phyloP scores from a whole-genome alignment of 2,888 invertebrate species.

The Ochlodes sylvanus region DNA sequence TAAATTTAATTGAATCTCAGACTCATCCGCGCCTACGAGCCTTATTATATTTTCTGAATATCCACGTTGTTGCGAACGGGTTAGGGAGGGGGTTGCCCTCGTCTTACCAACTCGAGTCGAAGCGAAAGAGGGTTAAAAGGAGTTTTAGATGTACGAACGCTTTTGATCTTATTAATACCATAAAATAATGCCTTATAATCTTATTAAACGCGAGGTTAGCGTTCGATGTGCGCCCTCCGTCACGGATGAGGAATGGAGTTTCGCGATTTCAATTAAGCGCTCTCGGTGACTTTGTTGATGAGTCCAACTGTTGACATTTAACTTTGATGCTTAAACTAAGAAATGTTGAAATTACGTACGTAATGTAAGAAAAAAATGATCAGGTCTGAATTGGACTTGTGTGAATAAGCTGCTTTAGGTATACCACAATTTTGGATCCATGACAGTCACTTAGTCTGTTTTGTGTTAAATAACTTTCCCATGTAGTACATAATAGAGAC shows the following conservation, averaged over 20 bases:
- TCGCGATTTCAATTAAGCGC: conserved; percentile 71
- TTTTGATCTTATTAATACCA: conserved; percentile 91
- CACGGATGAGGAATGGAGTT: conserved; percentile 48
- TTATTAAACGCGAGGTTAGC: conserved; percentile 90
- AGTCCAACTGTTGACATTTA: conserved; percentile 19
- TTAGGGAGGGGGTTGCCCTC: conserved; percentile 73
- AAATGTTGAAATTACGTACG: too few species aligned
- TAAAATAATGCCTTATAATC: conserved; percentile 91
- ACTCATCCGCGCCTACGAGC: conserved; percentile 73
- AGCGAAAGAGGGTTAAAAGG: conserved; percentile 84
- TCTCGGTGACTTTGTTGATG: not conserved
- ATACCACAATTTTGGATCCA: too few species aligned
- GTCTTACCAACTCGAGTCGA: conserved; percentile 78
- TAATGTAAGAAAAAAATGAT: too few species aligned
- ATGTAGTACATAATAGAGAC: too few species aligned
- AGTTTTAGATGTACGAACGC: conserved; percentile 87
- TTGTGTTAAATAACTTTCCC: too few species aligned
- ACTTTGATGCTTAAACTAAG: not conserved
- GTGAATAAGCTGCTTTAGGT: too few species aligned
- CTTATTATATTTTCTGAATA: conserved; percentile 82
- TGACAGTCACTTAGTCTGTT: too few species aligned
- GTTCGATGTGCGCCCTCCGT: conserved; percentile 75
- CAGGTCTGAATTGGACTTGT: too few species aligned
- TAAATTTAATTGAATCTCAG: conserved; percentile 84
- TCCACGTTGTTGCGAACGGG: conserved; percentile 73